Evolutionary conservation across 2,797 vertebrate genomes (phyloP), one percentile per base, ranked within the genome.

Genomic region (Pseudochromis fuscus): DNA sequence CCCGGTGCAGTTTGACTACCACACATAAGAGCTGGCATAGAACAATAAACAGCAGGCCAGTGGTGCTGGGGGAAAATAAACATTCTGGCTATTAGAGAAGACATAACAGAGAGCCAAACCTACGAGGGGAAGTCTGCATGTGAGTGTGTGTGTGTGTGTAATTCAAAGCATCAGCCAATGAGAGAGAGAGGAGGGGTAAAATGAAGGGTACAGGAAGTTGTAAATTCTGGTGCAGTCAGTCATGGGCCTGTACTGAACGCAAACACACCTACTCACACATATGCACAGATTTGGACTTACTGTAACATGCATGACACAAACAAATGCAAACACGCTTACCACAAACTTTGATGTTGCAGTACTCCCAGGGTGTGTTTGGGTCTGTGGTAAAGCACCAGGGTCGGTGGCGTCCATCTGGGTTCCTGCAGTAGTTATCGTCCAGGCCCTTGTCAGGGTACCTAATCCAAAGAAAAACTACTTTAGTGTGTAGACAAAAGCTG

Each of bases 321-420:
- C 58, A 89, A 75, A 75, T 5, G 12, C 30, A 69, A 5, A 19
- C 33, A 70, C 70, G 94, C 96, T 95, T 92, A 99, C 98, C 96
- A 27, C 98, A 99, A 71, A 87, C 94, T 96, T 95, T 97, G 96
- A 99, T 97, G 95, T 94, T 82, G 91, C 98, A 99, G 93, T 96
- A 99, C 87, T 99, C 98, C 98, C 98, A 99, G 38, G 90, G 93
- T 75, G 93, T 96, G 91, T 95, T 93, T 84, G 96, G 96, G 94
- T 99, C 96, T 72, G 96, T 96, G 86, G 98, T 99, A 86, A 96
- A 98, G 92, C 98, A 99, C 98, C 98, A 99, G 0, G 98, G 97
- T 91, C 95, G 95, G 72, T 93, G 94, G 77, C 96, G 97, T 89
- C 96, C 96, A 83, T 99, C 94, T 33, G 98, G 98, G 87, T 99